Base-by-base conservation (phyloP, 1,140 invertebrate species). In the Macrobrachium rosenbergii region DNA sequence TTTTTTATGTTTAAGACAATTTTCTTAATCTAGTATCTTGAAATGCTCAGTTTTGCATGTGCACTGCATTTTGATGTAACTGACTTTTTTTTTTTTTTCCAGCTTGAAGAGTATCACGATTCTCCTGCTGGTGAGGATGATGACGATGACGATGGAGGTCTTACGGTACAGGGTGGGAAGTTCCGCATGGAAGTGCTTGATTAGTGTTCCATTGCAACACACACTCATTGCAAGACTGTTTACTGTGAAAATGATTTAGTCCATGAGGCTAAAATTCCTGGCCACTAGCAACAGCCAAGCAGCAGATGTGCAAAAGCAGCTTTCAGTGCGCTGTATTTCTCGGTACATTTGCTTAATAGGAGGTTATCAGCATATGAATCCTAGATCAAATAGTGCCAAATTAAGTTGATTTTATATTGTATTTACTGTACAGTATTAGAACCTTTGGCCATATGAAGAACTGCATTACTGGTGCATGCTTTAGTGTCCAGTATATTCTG, bases 91-190 rank as follows among this genome's bases (percentile, higher is more conserved):
- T 23, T 60, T 58, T 45, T n/a, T 17, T 45, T 73, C 5, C 78
- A 87, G 85, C 85, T 81, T 87, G 85, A 87, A 52, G 85, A 87
- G 69, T 87, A 87, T n/a, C 85, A 87, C 45, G 85, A 87, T 43
- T 87, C 85, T 37, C 85, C 85, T 43, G 85, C 64, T 19, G 78
- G 85, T 28, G 85, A 87, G 59, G 85, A 87, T 63, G 85, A 84
- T 11, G 83, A 52, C 52, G 52, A 87, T 17, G 85, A 87, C 6
- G 85, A 87, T 19, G 79, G 79, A 28, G 85, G 85, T 63, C 85
- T 87, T 59, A 82, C 76, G 19, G 84, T 87, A 14, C 85, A 72
- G 60, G 85, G 77, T 59, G 85, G 85, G 45, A 87, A 82, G 69
- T 87, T 87, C 69, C 67, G 85, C 19, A 87, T 87, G 85, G 85